Conservation (phyloP, 1,140 invertebrate species). For the Bombus confusus region DNA sequence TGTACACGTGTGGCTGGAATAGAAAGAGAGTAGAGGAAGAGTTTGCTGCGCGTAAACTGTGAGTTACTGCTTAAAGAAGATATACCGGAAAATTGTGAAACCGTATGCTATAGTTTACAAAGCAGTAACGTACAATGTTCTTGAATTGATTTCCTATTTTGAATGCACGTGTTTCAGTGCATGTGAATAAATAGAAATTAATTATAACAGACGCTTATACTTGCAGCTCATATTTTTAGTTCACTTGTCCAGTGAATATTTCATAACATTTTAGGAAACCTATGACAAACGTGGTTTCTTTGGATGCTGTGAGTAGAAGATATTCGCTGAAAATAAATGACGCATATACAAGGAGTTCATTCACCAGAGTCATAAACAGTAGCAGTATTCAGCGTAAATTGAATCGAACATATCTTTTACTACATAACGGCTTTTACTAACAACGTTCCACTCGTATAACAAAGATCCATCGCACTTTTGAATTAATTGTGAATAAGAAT, state of each 20-base stretch:
- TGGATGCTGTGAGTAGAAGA: too few species aligned
- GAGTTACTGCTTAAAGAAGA: neutral
- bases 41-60: neutral
- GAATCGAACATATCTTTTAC: conserved; percentile 58
- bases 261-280: too few species aligned
- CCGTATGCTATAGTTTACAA: too few species aligned
- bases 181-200: too few species aligned
- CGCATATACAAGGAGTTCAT: neutral
- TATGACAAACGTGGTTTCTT: neutral
- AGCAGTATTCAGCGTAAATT: conserved; percentile 24
- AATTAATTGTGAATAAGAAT: conserved; percentile 12
- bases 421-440: neutral
- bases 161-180: too few species aligned
- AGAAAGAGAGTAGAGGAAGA: neutral
- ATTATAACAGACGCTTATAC: too few species aligned
- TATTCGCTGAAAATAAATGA: neutral
- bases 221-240: too few species aligned
- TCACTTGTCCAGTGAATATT: too few species aligned
- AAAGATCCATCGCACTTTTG: neutral
- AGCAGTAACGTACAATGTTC: too few species aligned
- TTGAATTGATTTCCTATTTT: too few species aligned
- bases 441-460: neutral
- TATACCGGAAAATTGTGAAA: neutral
- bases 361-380: conserved; percentile 43
- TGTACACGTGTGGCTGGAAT: neutral